Evolutionary conservation across 2,888 invertebrate genomes (phyloP), one percentile per base, ranked within the genome.

Genomic region (Pseudococcus longispinus): DNA sequence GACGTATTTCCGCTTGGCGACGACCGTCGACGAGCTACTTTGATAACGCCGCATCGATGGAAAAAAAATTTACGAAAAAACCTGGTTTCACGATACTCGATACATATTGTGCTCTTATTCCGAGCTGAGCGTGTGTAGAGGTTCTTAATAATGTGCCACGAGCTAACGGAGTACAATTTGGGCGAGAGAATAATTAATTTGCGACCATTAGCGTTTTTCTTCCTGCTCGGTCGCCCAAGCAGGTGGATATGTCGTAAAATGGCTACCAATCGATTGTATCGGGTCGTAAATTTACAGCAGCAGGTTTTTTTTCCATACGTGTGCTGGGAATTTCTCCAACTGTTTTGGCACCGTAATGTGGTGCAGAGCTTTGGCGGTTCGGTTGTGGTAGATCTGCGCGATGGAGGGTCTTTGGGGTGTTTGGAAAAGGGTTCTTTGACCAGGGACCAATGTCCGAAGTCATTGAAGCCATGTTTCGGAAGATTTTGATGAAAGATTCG

Each of bases 31-130:
- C 77, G 77, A 80, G 77, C 77, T 26, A 80, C 77, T 20, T 42
- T 80, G 77, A 80, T 80, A 80, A 60, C 60, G 23, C 23, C 60
- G 9, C 20, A 60, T 20, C 60, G 60, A 60, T 60, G 23, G 18
- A 60, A 60, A 60, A 60, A 60, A 80, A 80, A 42, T 26, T 70
- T 80, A 80, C 42, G 42, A 80, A 80, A 42, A 80, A 80, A 80
- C 77, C 77, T 29, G 70, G 60, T 60, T 60, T 70, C 29, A 70
- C 29, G 70, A 32, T 70, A 60, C 11, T 60, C 23, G 60, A 23
- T 26, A 18, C 15, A 6, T 65, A 29, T 2, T 26, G 9, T 26
- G 23, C 11, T 26, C 26, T 65, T 6, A 23, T 70, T 70, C 15
- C 2, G 29, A 29, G 29, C 18, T 9, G 9, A 37, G 9, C 55